Evolutionary conservation across 2,797 vertebrate species (phyloP), one percentile per base, ranked within the genome.

Genomic region (Pseudomugil gertrudae): DNA sequence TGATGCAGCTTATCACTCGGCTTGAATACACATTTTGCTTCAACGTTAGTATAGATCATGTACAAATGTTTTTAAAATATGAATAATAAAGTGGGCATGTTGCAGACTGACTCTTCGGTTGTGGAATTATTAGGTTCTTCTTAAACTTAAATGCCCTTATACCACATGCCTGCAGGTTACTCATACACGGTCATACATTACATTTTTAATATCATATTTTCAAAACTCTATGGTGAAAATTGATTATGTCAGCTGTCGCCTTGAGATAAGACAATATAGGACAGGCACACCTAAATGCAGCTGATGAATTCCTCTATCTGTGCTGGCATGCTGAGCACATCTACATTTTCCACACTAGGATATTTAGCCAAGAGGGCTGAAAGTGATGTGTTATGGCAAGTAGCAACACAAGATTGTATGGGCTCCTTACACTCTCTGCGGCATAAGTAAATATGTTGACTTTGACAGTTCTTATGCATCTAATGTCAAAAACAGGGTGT

Each of bases 281-380:
- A 9, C 40, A 72, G 27, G 43, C 81, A 48, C 73, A 33, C 74
- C 70, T 68, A 24, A 54, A 68, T 21, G 23, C 35, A 66, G 38
- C 38, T 61, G 60, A 79, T 74, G 56, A 72, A 90, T 88, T 85
- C 72, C 63, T 81, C 24, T 65, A 54, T 90, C 60, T 90, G 87
- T 74, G 70, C 80, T 53, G 76, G 75, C 90, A 87, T 33, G 85
- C 76, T 57, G 69, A 68, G 26, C 47, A 35, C 52, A 23, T 60
- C 30, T 68, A 14, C 27, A 4, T 58, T 77, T 57, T 76, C 30
- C 47, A 73, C 21, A 24, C 26, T 27, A 33, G 21, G 55, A 65
- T 19, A 68, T 56, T 50, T 43, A 30, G 72, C 76, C 68, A 65
- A 47, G 38, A 55, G 24, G 24, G 24, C 32, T 57, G 23, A 14